Evolutionary conservation across 2,113 vertebrate species (phyloP).

Genomic region (Plectropomus leopardus): DNA sequence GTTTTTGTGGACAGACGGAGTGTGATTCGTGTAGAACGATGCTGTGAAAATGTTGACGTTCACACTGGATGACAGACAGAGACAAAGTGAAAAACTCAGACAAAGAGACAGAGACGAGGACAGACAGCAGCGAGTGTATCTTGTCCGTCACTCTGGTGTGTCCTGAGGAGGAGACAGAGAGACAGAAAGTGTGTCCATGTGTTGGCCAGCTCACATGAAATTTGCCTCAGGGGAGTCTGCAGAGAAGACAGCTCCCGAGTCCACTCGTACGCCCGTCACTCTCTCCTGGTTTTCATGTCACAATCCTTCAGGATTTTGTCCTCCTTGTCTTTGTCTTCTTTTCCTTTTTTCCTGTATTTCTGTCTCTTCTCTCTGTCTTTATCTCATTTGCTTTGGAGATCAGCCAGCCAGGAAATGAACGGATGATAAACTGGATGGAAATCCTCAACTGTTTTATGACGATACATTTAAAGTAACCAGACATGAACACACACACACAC

Average conservation of each 20-base stretch:
- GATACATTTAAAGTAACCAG: constrained; percentile 2
- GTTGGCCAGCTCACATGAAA: constrained; percentile 33
- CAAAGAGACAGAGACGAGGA: constrained; percentile 25
- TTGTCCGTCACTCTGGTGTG: constrained; percentile 47
- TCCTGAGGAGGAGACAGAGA: constrained; percentile 25
- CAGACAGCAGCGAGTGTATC: constrained; percentile 27
- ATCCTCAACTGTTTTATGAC: constrained; percentile 16
- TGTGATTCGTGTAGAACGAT: background rate
- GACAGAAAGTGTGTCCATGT: constrained; percentile 29
- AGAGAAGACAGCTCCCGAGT: constrained; percentile 36
- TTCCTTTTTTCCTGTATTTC: background rate
- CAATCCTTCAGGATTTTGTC: too few relatives aligned
- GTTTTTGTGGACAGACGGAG: background rate
- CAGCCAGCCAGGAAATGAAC: constrained; percentile 27
- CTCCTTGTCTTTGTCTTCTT: background rate
- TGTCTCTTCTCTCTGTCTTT: too few relatives aligned
- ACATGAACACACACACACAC: background rate
- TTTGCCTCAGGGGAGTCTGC: constrained; percentile 33
- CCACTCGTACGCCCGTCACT: background rate
- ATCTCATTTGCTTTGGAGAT: background rate
- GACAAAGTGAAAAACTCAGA: constrained; percentile 11
- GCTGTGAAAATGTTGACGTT: background rate
- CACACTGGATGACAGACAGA: constrained; percentile 1
- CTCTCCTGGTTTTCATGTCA: background rate
- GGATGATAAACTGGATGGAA: constrained; percentile 21